These are phyloP conservation scores for Actenoides hombroni DNA, from an alignment of 2,113 vertebrate genomes.

Conservation along the genomic window DNA sequence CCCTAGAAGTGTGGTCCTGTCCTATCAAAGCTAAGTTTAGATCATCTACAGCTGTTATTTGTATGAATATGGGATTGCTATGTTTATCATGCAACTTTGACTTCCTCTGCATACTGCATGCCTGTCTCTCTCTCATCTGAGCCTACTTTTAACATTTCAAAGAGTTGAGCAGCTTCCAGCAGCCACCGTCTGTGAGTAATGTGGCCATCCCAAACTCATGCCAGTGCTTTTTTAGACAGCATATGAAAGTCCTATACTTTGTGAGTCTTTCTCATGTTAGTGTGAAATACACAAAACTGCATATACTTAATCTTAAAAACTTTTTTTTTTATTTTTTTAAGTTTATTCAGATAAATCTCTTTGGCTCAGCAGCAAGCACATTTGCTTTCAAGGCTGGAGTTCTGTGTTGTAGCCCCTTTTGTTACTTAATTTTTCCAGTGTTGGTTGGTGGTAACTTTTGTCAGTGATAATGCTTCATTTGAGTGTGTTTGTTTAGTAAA, in stretches of 20 bases:
- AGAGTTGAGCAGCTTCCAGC: slow-evolving; percentile 15
- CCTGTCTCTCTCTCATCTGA: neutral
- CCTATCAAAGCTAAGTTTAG: neutral
- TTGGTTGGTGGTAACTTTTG: neutral
- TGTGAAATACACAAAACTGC: neutral
- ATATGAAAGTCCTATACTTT: neutral
- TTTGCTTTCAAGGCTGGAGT: neutral
- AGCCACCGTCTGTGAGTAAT: neutral
- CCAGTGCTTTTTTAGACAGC: neutral
- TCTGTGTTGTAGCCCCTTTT: neutral
- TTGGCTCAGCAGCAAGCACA: neutral
- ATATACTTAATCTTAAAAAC: neutral
- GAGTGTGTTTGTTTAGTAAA: slow-evolving; percentile 26
- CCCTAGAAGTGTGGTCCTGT: neutral
- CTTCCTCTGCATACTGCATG: neutral
- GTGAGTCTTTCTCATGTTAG: neutral
- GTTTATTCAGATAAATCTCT: neutral
- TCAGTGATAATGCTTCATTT: neutral
- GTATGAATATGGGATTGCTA: neutral
- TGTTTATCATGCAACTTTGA: neutral
- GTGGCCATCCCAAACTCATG: neutral
- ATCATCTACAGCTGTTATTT: slow-evolving; percentile 7
- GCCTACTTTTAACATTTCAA: slow-evolving; percentile 11
- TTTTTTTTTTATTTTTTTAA: no score
- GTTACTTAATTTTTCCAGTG: neutral